phyloP scores from a whole-genome alignment of 2,888 invertebrate genomes.

The Drosophila neutralis region DNA sequence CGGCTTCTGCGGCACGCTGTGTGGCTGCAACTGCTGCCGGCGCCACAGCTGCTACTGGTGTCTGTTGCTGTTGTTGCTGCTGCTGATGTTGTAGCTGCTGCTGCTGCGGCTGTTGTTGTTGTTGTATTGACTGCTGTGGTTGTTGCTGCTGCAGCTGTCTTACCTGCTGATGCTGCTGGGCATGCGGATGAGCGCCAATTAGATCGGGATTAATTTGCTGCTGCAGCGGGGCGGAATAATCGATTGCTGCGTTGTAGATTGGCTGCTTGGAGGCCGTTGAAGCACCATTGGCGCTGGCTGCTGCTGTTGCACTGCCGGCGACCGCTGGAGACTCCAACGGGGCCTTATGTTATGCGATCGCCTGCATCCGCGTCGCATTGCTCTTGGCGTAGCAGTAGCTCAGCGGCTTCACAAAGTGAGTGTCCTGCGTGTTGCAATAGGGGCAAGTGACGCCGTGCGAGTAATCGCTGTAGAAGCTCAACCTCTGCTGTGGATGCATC shows the following conservation, averaged over 20 bases:
- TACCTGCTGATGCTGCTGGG: constrained; percentile 77
- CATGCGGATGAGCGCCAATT: constrained; percentile 82
- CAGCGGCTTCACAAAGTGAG: constrained; percentile 97
- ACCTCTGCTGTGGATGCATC: constrained; percentile 93
- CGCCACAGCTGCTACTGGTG: constrained; percentile 11
- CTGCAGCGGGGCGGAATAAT: constrained; percentile 83
- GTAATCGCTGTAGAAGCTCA: constrained; percentile 97
- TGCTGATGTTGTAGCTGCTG: constrained; percentile 36
- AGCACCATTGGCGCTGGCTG: constrained; percentile 67
- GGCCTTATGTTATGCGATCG: constrained; percentile 95
- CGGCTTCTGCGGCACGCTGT: constrained; percentile 40
- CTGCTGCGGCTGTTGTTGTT: constrained; percentile 52
- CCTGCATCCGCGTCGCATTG: constrained; percentile 88
- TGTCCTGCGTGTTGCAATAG: constrained; percentile 94
- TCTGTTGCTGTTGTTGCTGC: constrained; percentile 34
- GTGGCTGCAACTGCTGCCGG: constrained; percentile 30
- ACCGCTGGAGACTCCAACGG: constrained; percentile 87
- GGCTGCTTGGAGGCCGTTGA: constrained; percentile 75
- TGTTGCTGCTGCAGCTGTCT: constrained; percentile 55
- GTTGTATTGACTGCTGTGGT: constrained; percentile 47
- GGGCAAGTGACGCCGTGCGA: constrained; percentile 96
- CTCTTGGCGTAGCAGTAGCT: constrained; percentile 93
- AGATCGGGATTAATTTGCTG: constrained; percentile 83
- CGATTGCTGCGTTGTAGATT: constrained; percentile 82
- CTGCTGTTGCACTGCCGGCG: constrained; percentile 74